Conservation (phyloP, 30 jellyfish, hydroid and myxozoan species). For the Cassiopea andromeda region DNA sequence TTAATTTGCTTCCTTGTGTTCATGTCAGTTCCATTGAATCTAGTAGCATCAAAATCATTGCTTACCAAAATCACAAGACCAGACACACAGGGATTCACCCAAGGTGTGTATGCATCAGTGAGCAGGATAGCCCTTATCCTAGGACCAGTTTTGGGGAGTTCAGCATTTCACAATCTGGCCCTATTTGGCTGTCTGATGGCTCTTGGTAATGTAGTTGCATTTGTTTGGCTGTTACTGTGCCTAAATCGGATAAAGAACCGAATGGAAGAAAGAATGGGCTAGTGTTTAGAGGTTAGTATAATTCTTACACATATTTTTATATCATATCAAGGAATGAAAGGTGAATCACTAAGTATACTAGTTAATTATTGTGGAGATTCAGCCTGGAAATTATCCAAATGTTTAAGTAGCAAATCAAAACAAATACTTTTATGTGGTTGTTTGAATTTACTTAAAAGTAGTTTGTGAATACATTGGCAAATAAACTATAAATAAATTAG, state of each 20-base stretch:
- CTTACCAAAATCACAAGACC: slow-evolving; percentile 89
- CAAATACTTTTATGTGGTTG: too few relatives aligned
- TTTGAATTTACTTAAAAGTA: too few relatives aligned
- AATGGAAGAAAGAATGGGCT: slow-evolving; percentile 22
- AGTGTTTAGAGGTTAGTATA: neutral
- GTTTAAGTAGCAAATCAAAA: too few relatives aligned
- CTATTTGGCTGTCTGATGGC: slow-evolving; percentile 89
- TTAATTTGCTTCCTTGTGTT: slow-evolving; percentile 78
- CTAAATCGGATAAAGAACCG: slow-evolving; percentile 66
- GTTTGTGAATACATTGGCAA: too few relatives aligned
- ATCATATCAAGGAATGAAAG: neutral
- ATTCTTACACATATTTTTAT: neutral
- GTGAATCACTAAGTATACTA: neutral
- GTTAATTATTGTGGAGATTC: neutral
- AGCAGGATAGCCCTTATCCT: slow-evolving; percentile 86
- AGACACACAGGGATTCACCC: slow-evolving; percentile 94
- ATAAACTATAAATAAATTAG: too few relatives aligned
- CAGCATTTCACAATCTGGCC: slow-evolving; percentile 86
- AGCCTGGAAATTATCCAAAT: too few relatives aligned
- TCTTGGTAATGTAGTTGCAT: slow-evolving; percentile 69
- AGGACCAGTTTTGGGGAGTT: slow-evolving; percentile 94
- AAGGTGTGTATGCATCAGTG: slow-evolving; percentile 95
- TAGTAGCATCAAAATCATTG: slow-evolving; percentile 92
- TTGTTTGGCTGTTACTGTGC: slow-evolving; percentile 83
- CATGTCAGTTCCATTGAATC: slow-evolving; percentile 91